These are phyloP conservation scores for Bimastos eiseni DNA, from an alignment of 2,888 invertebrate species.

Conservation along the genomic window DNA sequence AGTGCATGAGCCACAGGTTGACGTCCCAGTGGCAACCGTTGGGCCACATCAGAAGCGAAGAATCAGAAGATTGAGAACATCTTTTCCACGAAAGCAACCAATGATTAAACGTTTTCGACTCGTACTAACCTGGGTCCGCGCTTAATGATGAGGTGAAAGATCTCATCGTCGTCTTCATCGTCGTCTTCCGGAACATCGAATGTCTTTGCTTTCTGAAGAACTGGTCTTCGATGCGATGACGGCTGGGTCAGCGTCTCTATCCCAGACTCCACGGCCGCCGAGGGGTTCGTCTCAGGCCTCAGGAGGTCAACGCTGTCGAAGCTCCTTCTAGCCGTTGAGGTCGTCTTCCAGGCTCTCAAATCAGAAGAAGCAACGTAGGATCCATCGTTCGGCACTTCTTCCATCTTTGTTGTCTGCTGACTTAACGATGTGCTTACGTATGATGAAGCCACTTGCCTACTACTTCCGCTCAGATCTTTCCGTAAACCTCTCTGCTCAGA, in stretches of 20 bases:
- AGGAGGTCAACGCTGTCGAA: neutral
- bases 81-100: too few relatives aligned
- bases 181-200: neutral
- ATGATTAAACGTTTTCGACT: too few relatives aligned
- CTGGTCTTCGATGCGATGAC: neutral
- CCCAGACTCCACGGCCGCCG: neutral
- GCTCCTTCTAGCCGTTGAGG: neutral
- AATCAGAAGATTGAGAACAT: too few relatives aligned
- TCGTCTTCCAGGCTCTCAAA: neutral
- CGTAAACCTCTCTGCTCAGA: neutral
- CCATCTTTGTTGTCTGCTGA: neutral
- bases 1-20: too few relatives aligned
- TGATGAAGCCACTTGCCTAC: neutral
- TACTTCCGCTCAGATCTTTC: neutral
- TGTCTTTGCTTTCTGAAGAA: conserved; percentile 8
- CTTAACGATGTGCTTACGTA: neutral
- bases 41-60: too few relatives aligned
- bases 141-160: neutral
- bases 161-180: neutral
- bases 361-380: neutral
- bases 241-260: neutral
- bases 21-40: too few relatives aligned
- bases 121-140: neutral
- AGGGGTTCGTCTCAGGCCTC: neutral
- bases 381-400: neutral